Base-by-base conservation (phyloP, 2,113 vertebrate species). In the Melospiza melodia region DNA sequence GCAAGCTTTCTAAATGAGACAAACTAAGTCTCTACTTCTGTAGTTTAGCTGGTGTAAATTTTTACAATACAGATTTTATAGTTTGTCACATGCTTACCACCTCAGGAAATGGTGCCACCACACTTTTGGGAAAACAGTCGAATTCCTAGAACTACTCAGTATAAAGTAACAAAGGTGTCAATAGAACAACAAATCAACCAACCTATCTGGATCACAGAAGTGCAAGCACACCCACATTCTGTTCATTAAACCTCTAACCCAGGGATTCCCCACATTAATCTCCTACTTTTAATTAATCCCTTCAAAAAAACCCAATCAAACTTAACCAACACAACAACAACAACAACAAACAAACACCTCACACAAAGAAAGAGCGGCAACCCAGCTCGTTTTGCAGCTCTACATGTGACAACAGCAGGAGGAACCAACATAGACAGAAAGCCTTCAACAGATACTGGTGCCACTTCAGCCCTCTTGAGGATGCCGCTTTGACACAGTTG, bases 151-250 rank as follows among this genome's bases (percentile, higher is more conserved):
- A 11, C 48, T 22, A 12, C 39, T 61, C 6, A 0, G 33, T 23
- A 72, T 6, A 89, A 61, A 87, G 24, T 28, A 41, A 71, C 30
- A 35, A 52, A 35, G 5, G 8, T 3, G 7, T 51, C 39, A 35
- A 51, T 10, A 59, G 54, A 84, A 59, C 13, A n/a, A 59, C 35
- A 54, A 28, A 61, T 57, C 25, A 5, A 37, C 31, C 23, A 3
- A 77, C 21, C 37, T 16, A 4, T 12, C 2, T 37, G 58, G 44
- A 74, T 48, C 44, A 4, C 6, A 4, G 43, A 74, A 86, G 17
- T 1, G 0, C 24, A 46, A 57, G 30, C 17, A 20, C 0, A 0
- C 27, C 8, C 1, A 1, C 4, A 1, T 35, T 49, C 30, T 22
- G 28, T 65, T 71, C 4, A 0, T 51, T 69, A 33, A 71, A 43